Base-by-base conservation (phyloP, 2,888 invertebrate species). In the Amblyteles armatorius region DNA sequence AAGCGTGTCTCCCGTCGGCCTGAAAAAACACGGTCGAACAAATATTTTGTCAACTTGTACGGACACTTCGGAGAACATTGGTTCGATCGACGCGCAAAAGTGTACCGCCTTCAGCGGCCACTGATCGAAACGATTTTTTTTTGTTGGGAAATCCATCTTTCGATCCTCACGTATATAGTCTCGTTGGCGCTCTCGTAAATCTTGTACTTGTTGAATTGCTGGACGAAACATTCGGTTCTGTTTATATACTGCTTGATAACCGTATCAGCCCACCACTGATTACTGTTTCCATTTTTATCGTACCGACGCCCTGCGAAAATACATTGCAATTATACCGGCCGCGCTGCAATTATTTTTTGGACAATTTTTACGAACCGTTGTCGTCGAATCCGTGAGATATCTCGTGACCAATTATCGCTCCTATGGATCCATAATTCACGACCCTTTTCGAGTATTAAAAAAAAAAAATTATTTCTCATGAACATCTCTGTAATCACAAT, bases 271-370 rank as follows among this genome's bases (percentile, higher is more conserved):
- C 74, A 96, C 96, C 96, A 96, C 88, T 96, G 95, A 88, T 95
- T 95, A 88, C 96, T 92, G 94, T 97, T 97, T 2, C 98, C 98
- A 86, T 96, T 94, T 90, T 96, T 96, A 93, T 98, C 97, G 94
- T 96, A 97, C 79, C 97, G 96, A 0, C 97, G 95, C 16, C 98
- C 97, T 96, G 91, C 16, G 88, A 87, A 78, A 50, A 26, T 44
- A 48, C 48, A 19, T 73, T 22, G 3, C 57, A 0, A 13, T 11
- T 9, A 11, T 9, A 13, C 1, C 3, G 4, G 22, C 19, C 6
- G 1, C 26, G 13, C 13, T 13, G 26, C 0, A 13, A 22, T 55
- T 22, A 7, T 40, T 19, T 67, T 19, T 0, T 22, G 3, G 29
- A 29, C 16, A 50, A 19, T 40, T 2, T 7, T 22, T 50, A 29